Percentiles rank a stretch among this genome's conserved stretches.
phyloP scores from a whole-genome alignment of 2,797 vertebrate species.

The Delichon dasypus region DNA sequence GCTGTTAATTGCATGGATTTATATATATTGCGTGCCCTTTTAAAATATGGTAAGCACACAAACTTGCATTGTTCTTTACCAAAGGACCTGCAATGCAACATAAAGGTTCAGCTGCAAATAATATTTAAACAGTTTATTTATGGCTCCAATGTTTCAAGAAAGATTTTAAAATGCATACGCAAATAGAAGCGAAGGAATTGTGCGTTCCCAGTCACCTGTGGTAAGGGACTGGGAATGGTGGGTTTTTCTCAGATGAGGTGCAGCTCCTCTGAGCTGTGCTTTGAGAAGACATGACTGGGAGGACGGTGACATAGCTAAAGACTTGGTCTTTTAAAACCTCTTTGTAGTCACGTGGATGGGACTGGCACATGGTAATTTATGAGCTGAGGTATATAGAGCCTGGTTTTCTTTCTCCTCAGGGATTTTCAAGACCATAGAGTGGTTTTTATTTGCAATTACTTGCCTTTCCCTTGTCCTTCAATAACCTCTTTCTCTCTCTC shows the following conservation, averaged over 20 bases:
- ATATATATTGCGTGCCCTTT: not conserved
- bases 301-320: not conserved
- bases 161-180: not conserved
- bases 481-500: not conserved
- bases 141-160: not conserved
- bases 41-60: not conserved
- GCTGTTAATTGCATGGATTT: not conserved
- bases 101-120: not conserved
- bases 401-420: not conserved
- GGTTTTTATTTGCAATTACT: constrained; percentile 24
- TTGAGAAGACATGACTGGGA: not conserved
- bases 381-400: not conserved
- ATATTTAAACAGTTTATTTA: not conserved
- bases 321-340: not conserved
- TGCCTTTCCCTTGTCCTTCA: constrained; percentile 2
- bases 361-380: not conserved
- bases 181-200: not conserved
- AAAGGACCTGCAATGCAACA: not conserved
- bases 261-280: not conserved
- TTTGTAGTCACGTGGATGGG: not conserved
- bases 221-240: not conserved
- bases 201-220: not conserved
- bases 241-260: not conserved
- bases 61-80: not conserved
- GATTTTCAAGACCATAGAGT: not conserved